These are phyloP conservation scores for Hydrolagus colliei DNA, from an alignment of 2,797 vertebrate species.

Conservation along the genomic window DNA sequence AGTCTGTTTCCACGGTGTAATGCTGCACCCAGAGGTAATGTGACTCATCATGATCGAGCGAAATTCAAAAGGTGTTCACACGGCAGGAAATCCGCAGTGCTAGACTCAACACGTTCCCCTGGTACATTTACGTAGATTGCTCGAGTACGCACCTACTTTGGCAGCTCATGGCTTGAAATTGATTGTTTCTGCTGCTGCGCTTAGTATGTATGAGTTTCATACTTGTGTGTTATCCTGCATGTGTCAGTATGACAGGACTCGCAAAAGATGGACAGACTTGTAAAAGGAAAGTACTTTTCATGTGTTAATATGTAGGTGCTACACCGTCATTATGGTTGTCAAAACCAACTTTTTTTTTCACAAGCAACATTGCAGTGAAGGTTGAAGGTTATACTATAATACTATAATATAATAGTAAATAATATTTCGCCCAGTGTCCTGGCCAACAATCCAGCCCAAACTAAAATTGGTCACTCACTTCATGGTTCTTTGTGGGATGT, in stretches of 20 bases:
- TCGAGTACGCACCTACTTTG: not conserved
- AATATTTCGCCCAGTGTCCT: too few relatives aligned
- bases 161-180: not conserved
- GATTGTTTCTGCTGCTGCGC: not conserved
- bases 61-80: conserved; percentile 24
- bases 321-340: too few relatives aligned
- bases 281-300: not conserved
- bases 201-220: not conserved
- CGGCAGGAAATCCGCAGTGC: not conserved
- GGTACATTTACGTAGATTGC: conserved; percentile 9
- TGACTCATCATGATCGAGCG: not conserved
- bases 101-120: conserved; percentile 11
- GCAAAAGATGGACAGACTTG: not conserved
- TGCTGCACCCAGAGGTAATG: not conserved
- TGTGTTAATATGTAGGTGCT: not conserved
- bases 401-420: too few relatives aligned
- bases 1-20: not conserved
- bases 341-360: too few relatives aligned
- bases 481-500: too few relatives aligned
- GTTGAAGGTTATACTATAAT: too few relatives aligned
- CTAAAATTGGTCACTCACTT: too few relatives aligned
- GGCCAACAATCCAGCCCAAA: too few relatives aligned
- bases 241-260: not conserved
- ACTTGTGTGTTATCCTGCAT: not conserved
- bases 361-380: too few relatives aligned